Conservation (phyloP, 2,113 vertebrate species). For the Gasterosteus aculeatus region DNA sequence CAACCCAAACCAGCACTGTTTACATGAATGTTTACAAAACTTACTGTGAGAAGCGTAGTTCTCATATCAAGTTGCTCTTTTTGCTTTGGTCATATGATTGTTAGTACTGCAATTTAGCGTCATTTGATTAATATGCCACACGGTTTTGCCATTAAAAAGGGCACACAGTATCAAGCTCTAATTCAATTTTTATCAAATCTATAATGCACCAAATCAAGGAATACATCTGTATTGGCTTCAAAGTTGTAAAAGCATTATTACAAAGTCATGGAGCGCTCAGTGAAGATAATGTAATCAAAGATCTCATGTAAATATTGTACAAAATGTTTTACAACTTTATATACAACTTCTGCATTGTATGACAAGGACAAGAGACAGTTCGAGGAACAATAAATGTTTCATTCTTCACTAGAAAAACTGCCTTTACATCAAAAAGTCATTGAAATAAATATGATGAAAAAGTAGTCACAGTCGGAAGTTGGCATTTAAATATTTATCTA, state of each 20-base stretch:
- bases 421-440: constrained; percentile 7
- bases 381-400: constrained; percentile 25
- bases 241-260: constrained; percentile 27
- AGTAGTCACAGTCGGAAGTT: constrained; percentile 1
- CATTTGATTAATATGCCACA: not conserved
- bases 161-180: not conserved
- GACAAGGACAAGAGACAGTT: constrained; percentile 36
- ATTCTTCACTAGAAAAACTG: not conserved
- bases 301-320: constrained; percentile 77
- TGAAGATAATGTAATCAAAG: constrained; percentile 8
- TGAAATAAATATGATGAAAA: not conserved
- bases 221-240: not conserved
- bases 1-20: constrained; percentile 62
- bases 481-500: not conserved
- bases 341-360: constrained; percentile 55
- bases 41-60: constrained; percentile 56
- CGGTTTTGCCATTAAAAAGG: not conserved
- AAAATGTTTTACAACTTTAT: constrained; percentile 77
- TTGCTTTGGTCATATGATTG: constrained; percentile 23
- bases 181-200: constrained; percentile 2
- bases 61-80: constrained; percentile 49
- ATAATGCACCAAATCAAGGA: constrained; percentile 8
- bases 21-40: constrained; percentile 76
- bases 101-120: constrained; percentile 18
- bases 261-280: constrained; percentile 33